Evolutionary conservation across 2,113 vertebrate genomes (phyloP), one percentile per base, ranked within the genome.

Genomic region (Caranx melampygus): DNA sequence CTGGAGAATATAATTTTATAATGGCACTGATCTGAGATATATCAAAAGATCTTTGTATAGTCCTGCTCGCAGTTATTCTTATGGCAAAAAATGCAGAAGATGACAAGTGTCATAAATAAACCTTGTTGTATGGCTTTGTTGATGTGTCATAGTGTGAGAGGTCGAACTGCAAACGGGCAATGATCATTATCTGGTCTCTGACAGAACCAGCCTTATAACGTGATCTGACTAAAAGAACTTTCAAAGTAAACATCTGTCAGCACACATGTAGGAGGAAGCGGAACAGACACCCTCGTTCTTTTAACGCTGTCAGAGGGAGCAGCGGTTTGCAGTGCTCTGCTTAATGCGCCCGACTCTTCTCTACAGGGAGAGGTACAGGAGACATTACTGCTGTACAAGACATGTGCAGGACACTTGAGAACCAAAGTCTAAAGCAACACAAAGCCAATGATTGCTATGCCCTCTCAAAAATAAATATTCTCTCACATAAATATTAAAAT

Each of bases 221-320:
- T 49, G 6, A 18, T 59, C 55, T 34, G 34, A 21, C 7, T 11
- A 72, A 64, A 55, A 35, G 55, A 40, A 14, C 21, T 68, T 45
- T 64, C 21, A 47, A 87, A 67, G 75, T 61, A 83, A 80, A 88
- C 47, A 71, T 86, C 73, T 83, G 71, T 72, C 78, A 83, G 40
- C 9, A 21, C 11, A 77, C 44, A 83, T 8, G 78, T 42, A 54
- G 75, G 40, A 84, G 59, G 37, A 33, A 45, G 51, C 51, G 34
- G 33, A 59, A 26, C n/a, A 74, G 54, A 75, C 75, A 42, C 52
- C 37, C 16, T 0, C 1, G 16, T 21, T 42, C 31, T 67, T 59
- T 55, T 35, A 45, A 37, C 64, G 15, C 54, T 70, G 75, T 54
- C 14, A 61, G 72, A n/a, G 63, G 31, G 33, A 68, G 47, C 61